Percentiles rank a stretch among this genome's conserved stretches.
Evolutionary conservation across 2,113 vertebrate genomes (phyloP).

Genomic region (Falcunculus frontatus): DNA sequence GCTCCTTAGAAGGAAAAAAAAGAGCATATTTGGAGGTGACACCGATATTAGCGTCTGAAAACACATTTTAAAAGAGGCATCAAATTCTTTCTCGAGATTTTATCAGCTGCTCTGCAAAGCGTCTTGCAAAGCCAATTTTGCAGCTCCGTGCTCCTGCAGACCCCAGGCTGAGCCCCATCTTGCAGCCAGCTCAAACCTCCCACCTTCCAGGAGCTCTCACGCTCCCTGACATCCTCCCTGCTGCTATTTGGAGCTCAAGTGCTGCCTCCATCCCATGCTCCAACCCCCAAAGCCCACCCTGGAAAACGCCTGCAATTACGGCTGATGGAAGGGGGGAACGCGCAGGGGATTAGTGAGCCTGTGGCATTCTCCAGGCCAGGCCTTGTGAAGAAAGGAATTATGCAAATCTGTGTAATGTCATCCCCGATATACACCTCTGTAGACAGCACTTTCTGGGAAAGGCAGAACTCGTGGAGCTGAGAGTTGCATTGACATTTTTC

Average conservation of each 20-base stretch:
- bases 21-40: constrained; percentile 43
- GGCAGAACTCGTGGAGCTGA: constrained; percentile 23
- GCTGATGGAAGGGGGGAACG: neutral
- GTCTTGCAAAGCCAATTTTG: neutral
- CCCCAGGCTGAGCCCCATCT: neutral
- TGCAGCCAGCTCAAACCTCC: neutral
- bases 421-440: neutral
- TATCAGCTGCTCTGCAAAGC: neutral
- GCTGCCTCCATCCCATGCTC: neutral
- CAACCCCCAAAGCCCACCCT: neutral
- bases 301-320: neutral
- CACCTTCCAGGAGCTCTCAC: neutral
- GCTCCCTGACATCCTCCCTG: neutral
- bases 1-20: neutral
- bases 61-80: neutral
- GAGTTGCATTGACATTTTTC: constrained; percentile 59
- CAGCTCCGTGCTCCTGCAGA: neutral
- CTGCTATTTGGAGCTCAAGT: neutral
- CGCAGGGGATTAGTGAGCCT: neutral
- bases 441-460: neutral
- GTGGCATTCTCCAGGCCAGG: neutral
- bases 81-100: neutral
- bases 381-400: neutral
- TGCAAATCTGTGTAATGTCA: neutral
- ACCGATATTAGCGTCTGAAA: constrained; percentile 17